Evolutionary conservation across 1,140 invertebrate genomes (phyloP).

Genomic region (Lamellibrachia luymesi): DNA sequence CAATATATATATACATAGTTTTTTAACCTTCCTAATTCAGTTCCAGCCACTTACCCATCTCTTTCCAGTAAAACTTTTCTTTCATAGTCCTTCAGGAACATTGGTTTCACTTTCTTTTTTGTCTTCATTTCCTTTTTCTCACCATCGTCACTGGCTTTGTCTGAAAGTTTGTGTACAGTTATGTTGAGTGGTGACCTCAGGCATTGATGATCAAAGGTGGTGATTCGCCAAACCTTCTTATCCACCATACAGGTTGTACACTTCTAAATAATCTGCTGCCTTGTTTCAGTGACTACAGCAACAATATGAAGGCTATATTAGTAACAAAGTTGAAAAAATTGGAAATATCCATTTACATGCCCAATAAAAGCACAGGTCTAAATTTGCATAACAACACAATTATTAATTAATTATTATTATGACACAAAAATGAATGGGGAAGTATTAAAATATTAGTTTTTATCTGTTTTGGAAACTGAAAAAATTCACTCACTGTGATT

Average conservation of each 20-base stretch:
- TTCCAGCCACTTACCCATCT: conserved; percentile 60
- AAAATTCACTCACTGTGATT: not conserved
- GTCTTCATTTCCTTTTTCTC: conserved; percentile 29
- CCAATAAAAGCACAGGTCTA: not conserved
- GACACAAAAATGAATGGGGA: not conserved
- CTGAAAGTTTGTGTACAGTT: conserved; percentile 12
- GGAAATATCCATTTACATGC: not conserved
- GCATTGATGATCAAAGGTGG: not conserved
- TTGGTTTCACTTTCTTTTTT: conserved; percentile 61
- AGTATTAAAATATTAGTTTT: too few species aligned
- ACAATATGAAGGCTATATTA: not conserved
- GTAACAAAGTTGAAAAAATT: not conserved
- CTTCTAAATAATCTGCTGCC: not conserved
- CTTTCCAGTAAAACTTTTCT: conserved; percentile 72
- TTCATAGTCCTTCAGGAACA: conserved; percentile 79
- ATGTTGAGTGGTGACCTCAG: not conserved
- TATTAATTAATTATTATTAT: not conserved
- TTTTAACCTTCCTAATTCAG: not conserved
- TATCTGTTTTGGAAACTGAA: not conserved
- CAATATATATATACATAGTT: not conserved
- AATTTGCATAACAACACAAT: not conserved
- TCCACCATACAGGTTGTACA: not conserved
- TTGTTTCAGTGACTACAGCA: not conserved
- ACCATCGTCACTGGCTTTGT: conserved; percentile 11
- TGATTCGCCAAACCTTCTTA: too few species aligned